A percentile compares a stretch with the other conserved stretches of the same genome.
Conservation (phyloP, 2,888 invertebrate genomes). For the Nowickia ferox region DNA sequence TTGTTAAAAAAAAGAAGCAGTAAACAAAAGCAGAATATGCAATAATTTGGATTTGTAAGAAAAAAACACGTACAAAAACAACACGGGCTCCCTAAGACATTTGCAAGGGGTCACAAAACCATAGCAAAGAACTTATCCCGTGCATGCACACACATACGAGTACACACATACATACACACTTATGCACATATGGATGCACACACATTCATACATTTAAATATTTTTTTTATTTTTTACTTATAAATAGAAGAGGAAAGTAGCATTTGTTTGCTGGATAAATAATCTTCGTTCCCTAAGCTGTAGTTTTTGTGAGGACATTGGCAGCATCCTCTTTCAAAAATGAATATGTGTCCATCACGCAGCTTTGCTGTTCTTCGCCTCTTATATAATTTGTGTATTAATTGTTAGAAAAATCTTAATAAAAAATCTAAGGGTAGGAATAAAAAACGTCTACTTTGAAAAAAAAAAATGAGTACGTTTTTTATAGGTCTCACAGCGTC, state of each 20-base stretch:
- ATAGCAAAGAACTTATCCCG: conserved; percentile 27
- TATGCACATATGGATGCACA: not conserved
- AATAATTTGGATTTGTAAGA: conserved; percentile 73
- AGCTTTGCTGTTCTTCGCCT: conserved; percentile 67
- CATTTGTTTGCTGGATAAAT: conserved; percentile 54
- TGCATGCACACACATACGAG: not conserved
- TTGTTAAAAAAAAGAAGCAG: conserved; percentile 62
- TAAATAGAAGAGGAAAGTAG: conserved; percentile 44
- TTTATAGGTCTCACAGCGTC: conserved; percentile 67
- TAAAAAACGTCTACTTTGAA: conserved; percentile 47
- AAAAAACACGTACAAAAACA: conserved; percentile 69
- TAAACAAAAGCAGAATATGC: conserved; percentile 70
- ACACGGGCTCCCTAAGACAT: conserved; percentile 65
- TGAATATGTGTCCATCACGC: conserved; percentile 73
- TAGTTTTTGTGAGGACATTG: conserved; percentile 77
- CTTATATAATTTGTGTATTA: conserved; percentile 68
- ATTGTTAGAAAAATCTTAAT: conserved; percentile 73
- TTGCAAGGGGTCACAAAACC: conserved; percentile 69
- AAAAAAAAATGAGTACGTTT: conserved; percentile 30
- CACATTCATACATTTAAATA: not conserved
- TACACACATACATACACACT: not conserved
- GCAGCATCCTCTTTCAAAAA: conserved; percentile 79
- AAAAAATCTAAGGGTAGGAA: conserved; percentile 71
- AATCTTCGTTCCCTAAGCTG: conserved; percentile 44
- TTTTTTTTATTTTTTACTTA: conserved; percentile 19